Evolutionary conservation across 2,888 invertebrate species (phyloP), one percentile per base, ranked within the genome.

Genomic region (Monochamus alternatus): DNA sequence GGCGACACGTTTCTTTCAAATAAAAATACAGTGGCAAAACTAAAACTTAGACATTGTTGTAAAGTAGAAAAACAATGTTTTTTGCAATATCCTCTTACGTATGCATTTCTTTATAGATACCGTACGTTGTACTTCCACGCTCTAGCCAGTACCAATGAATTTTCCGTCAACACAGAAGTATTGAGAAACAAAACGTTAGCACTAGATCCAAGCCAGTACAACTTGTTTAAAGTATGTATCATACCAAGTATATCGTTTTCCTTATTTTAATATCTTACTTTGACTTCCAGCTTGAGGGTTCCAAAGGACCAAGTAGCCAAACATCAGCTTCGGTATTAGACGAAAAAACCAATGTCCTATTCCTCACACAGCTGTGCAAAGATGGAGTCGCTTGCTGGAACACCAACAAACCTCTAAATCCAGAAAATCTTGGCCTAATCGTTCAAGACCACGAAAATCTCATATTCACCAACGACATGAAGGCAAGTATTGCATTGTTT

Each of bases 321-420:
- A 92, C 96, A 0, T 94, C 95, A 0, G 92, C 95, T 5, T 94
- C 94, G 77, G 92, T 91, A 84, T 92, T 93, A 80, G 95, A 96
- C 84, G 90, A 91, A 65, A 90, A 91, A 77, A 93, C 93, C 0
- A 93, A 92, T 43, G 93, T 94, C 9, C 89, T 95, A 75, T 95
- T 96, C 89, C 94, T 95, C 82, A 94, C 95, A 2, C 94, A 95
- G 90, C 90, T 94, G 51, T 95, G 94, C 86, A 93, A 92, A 83
- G 93, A 96, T 84, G 95, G 94, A 0, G 91, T 96, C 2, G 94
- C 93, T 1, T 96, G 96, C 87, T 96, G 96, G 96, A 95, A 96
- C 85, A 91, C 92, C 0, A 90, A 91, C 68, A 92, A 92, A 80
- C 92, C 93, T 0, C 92, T 94, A 83, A 92, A 90, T 38, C 89